phyloP scores from a whole-genome alignment of 2,113 vertebrate species.

The Sylvietta virens region DNA sequence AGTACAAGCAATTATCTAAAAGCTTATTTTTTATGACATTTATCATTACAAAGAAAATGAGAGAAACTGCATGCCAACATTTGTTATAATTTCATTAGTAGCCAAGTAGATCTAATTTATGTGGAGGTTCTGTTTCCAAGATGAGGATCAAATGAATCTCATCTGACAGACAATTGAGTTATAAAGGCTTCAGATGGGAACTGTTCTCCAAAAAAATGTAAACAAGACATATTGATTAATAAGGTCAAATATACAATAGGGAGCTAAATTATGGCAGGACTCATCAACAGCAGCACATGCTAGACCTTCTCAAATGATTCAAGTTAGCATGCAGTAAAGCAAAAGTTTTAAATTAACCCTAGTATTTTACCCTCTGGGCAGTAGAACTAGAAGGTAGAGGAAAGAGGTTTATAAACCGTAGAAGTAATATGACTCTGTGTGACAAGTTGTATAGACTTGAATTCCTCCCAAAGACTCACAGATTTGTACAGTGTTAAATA shows the following conservation, averaged over 20 bases:
- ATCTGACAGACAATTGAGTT: background rate
- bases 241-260: background rate
- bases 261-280: background rate
- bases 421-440: background rate
- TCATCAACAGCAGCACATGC: background rate
- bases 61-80: background rate
- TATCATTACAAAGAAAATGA: constrained; percentile 1
- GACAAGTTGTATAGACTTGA: background rate
- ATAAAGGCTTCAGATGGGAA: background rate
- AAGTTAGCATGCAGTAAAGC: background rate
- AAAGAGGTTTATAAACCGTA: background rate
- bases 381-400: background rate
- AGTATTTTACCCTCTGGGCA: background rate
- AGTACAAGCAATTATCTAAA: background rate
- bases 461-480: background rate
- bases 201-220: background rate
- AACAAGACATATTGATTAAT: background rate
- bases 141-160: background rate
- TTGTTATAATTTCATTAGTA: background rate
- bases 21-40: background rate
- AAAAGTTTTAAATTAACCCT: background rate
- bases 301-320: background rate
- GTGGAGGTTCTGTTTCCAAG: constrained; percentile 13
- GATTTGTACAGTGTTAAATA: background rate
- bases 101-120: constrained; percentile 12